phyloP scores from a whole-genome alignment of 2,797 vertebrate genomes.

The Graptemys geographica region DNA sequence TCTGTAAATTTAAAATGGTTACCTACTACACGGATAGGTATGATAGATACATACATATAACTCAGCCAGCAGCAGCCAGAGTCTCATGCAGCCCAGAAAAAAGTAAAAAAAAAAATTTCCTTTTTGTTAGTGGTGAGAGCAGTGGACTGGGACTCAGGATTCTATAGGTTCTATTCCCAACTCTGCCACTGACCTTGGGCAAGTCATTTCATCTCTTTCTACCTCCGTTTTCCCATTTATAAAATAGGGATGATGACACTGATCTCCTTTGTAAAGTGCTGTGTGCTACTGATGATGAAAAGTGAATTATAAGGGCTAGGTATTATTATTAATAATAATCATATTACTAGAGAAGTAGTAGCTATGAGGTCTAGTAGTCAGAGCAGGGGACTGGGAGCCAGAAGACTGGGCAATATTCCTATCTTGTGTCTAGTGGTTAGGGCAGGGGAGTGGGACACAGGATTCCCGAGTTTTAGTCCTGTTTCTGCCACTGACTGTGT shows the following conservation, averaged over 20 bases:
- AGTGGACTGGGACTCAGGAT: neutral
- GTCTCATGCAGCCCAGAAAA: neutral
- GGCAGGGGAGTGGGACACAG: neutral
- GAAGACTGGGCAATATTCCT: neutral
- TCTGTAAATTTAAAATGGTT: neutral
- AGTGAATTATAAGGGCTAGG: neutral
- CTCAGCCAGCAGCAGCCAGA: neutral
- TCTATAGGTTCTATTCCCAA: neutral
- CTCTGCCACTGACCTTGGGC: neutral
- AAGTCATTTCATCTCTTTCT: neutral
- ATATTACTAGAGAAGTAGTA: neutral
- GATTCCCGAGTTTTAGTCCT: neutral
- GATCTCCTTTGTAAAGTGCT: neutral
- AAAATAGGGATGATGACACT: neutral
- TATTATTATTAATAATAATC: neutral
- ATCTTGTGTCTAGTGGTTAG: neutral
- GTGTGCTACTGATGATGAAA: neutral
- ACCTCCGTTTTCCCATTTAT: neutral
- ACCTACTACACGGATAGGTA: rapidly evolving
- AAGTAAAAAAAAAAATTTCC: neutral
- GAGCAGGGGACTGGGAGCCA: neutral
- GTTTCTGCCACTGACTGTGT: neutral
- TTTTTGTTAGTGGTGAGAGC: neutral
- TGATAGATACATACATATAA: neutral
- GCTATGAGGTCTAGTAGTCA: neutral